Percentiles rank a stretch among this genome's conserved stretches.
Evolutionary conservation across 2,113 vertebrate species (phyloP).

Genomic region (Myotis davidii): DNA sequence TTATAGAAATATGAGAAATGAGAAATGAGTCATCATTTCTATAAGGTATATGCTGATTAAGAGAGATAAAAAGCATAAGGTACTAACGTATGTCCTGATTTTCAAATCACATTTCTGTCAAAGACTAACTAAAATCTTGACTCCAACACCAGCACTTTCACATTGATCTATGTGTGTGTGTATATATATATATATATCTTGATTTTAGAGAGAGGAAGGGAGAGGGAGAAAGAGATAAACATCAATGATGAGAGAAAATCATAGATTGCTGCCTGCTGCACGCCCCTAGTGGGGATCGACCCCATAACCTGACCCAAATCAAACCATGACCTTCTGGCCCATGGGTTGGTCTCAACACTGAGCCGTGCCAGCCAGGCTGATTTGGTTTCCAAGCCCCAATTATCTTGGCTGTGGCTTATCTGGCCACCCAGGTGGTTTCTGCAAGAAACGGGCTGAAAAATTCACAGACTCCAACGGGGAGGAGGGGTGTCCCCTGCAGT

Average conservation of each 20-base stretch:
- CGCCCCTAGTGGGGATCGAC: too few relatives aligned
- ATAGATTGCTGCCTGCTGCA: too few relatives aligned
- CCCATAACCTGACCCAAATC: too few relatives aligned
- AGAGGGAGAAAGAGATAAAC: too few relatives aligned
- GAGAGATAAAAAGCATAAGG: neutral
- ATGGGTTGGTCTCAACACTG: too few relatives aligned
- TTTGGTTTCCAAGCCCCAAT: neutral
- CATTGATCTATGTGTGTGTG: neutral
- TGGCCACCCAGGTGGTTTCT: neutral
- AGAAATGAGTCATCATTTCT: neutral
- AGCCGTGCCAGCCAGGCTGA: too few relatives aligned
- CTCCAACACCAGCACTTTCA: neutral
- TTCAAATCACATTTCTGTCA: neutral
- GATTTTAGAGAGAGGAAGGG: too few relatives aligned
- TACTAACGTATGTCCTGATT: neutral
- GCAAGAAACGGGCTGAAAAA: neutral
- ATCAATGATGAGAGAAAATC: too few relatives aligned
- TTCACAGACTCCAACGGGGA: neutral
- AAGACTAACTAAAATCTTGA: neutral
- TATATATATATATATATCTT: too few relatives aligned
- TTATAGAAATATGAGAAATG: neutral
- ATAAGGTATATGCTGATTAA: neutral
- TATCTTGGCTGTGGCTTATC: slow-evolving; percentile 11
- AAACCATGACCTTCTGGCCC: too few relatives aligned
- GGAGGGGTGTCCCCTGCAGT: neutral